Base-by-base conservation (phyloP, 2,113 vertebrate species). In the Glaucidium brasilianum region DNA sequence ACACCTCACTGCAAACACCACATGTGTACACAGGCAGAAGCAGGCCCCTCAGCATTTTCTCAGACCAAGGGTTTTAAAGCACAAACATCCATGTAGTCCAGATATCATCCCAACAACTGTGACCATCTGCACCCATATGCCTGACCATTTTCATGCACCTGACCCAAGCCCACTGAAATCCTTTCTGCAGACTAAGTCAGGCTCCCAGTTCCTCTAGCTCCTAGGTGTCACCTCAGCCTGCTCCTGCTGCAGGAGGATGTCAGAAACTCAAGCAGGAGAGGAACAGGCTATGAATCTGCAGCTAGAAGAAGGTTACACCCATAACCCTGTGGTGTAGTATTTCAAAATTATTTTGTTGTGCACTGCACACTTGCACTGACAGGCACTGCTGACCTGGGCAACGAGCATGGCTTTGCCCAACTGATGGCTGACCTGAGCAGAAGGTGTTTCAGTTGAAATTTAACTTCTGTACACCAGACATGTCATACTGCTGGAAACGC, bases 391-490 rank as follows among this genome's bases (percentile, higher is more conserved):
- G 71, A 19, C 67, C n/a, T 25, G 69, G 88, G 71, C 83, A 87
- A 85, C 1, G 43, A 95, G 78, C 80, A 32, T 32, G n/a, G 85
- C 71, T 92, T 79, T 93, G 95, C 92, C 88, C 96, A 64, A 59
- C 83, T 58, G 80, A 86, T n/a, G 87, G 79, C 79, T 74, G 10
- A 95, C 77, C 94, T 52, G 58, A 94, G 94, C 94, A 84, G 95
- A 80, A 95, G 59, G 95, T 68, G 13, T 59, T 79, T 85, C 76
- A 75, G 90, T 85, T 97, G 90, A 90, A 97, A 91, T 95, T 95
- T 95, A 95, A 98, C 96, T 29, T 63, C 78, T 94, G 96, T 39
- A 92, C 86, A 91, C 69, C 77, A 83, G 35, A 60, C 9, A 0
- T 58, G 64, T 74, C 37, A 30, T 41, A 94, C 30, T 20, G 90